phyloP scores from a whole-genome alignment of 92 coral and sea anemone genomes.

The Phenganax marumi region DNA sequence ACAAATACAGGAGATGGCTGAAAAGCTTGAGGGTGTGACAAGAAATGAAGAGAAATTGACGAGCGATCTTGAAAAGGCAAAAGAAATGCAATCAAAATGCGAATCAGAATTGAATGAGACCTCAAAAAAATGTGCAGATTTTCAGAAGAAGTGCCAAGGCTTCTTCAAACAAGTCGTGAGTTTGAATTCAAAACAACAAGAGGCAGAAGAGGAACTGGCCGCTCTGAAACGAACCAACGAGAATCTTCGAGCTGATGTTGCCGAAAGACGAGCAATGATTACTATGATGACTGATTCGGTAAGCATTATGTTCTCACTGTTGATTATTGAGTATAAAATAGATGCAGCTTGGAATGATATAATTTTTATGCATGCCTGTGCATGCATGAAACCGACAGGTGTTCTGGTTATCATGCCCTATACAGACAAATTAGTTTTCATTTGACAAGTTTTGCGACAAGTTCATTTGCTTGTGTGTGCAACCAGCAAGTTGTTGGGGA shows the following conservation, averaged over 20 bases:
- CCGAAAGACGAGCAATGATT: conserved; percentile 52
- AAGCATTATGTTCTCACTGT: conserved; percentile 2
- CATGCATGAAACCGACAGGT: too few species aligned
- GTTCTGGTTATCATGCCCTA: too few species aligned
- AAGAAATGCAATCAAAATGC: conserved; percentile 60
- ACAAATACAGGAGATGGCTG: conserved; percentile 68
- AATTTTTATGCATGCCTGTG: background rate
- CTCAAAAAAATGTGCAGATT: conserved; percentile 52
- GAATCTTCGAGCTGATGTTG: conserved; percentile 69
- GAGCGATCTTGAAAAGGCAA: conserved; percentile 57
- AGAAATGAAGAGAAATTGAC: conserved; percentile 66
- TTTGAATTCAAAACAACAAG: conserved; percentile 57
- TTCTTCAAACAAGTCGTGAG: conserved; percentile 39
- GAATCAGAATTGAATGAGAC: conserved; percentile 67
- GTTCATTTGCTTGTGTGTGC: background rate
- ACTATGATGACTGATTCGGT: conserved; percentile 27
- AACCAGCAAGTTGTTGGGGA: too few species aligned
- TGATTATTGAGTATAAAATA: background rate
- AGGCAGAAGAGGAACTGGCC: conserved; percentile 65
- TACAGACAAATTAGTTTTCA: too few species aligned
- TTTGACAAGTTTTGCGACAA: too few species aligned
- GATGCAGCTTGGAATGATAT: background rate
- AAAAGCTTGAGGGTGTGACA: conserved; percentile 56
- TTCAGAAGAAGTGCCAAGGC: conserved; percentile 70
- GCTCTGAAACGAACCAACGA: conserved; percentile 72